phyloP scores from a whole-genome alignment of 2,888 invertebrate genomes.

The Diadegma fenestrale region DNA sequence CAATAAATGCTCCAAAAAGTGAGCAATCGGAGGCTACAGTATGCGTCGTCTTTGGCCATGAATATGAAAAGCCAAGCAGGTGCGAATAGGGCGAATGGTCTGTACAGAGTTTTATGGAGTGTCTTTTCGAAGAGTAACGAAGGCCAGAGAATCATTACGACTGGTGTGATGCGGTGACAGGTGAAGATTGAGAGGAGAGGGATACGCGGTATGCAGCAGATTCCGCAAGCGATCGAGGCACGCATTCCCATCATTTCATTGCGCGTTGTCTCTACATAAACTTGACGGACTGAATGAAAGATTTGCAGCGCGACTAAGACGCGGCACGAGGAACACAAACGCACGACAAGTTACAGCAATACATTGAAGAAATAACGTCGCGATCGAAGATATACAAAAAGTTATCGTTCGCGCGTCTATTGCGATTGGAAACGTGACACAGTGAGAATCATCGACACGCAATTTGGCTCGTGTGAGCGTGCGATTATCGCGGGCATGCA shows the following conservation, averaged over 20 bases:
- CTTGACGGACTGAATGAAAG: slow-evolving; percentile 7
- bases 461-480: slow-evolving; percentile 25
- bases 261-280: not conserved
- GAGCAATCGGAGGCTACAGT: not conserved
- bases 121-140: slow-evolving; percentile 6
- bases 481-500: slow-evolving; percentile 25
- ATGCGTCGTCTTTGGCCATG: not conserved
- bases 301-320: not conserved
- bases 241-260: slow-evolving; percentile 16
- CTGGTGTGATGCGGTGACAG: slow-evolving; percentile 27
- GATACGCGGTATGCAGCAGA: slow-evolving; percentile 30
- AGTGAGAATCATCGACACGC: slow-evolving; percentile 29
- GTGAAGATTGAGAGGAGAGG: slow-evolving; percentile 44
- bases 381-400: slow-evolving; percentile 26
- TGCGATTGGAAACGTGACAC: slow-evolving; percentile 16
- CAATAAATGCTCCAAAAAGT: slow-evolving; percentile 11
- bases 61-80: slow-evolving; percentile 43
- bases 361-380: not conserved
- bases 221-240: slow-evolving; percentile 34
- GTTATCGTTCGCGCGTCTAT: slow-evolving; percentile 8
- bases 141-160: slow-evolving; percentile 22
- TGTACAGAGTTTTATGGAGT: slow-evolving; percentile 19
- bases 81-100: slow-evolving; percentile 33
- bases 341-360: slow-evolving; percentile 4
- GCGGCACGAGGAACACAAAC: not conserved